Evolutionary conservation across 2,797 vertebrate genomes (phyloP).

Genomic region (Artibeus jamaicensis): DNA sequence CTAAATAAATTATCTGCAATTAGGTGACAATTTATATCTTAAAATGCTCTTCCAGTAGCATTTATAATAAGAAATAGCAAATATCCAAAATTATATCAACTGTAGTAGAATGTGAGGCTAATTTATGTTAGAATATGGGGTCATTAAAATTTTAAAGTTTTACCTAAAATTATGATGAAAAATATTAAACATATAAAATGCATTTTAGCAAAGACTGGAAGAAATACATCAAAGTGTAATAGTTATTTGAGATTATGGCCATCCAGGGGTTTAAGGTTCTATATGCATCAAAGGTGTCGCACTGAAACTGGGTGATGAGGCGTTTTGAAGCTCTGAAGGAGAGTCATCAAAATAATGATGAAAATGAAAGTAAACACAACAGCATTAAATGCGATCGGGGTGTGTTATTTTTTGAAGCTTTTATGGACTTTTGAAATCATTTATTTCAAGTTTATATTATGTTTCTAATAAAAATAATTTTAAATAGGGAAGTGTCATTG

Average conservation of each 20-base stretch:
- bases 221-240: not conserved
- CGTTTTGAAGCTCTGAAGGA: not conserved
- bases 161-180: not conserved
- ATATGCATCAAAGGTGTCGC: not conserved
- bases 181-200: not conserved
- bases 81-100: not conserved
- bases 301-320: not conserved
- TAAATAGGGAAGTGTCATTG: not conserved
- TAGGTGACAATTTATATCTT: not conserved
- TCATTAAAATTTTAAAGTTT: not conserved
- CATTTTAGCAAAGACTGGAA: not conserved
- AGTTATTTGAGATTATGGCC: not conserved
- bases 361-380: not conserved
- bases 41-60: not conserved
- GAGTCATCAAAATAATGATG: not conserved
- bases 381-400: not conserved
- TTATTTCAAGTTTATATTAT: not conserved
- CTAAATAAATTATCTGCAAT: slow-evolving; percentile 3
- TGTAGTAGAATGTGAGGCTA: not conserved
- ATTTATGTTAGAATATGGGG: not conserved
- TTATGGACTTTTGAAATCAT: not conserved
- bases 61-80: not conserved
- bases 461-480: not conserved
- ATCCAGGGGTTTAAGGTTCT: not conserved
- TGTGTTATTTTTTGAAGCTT: not conserved